Conservation (phyloP, 2,888 invertebrate genomes). For the Cephus pulcher region DNA sequence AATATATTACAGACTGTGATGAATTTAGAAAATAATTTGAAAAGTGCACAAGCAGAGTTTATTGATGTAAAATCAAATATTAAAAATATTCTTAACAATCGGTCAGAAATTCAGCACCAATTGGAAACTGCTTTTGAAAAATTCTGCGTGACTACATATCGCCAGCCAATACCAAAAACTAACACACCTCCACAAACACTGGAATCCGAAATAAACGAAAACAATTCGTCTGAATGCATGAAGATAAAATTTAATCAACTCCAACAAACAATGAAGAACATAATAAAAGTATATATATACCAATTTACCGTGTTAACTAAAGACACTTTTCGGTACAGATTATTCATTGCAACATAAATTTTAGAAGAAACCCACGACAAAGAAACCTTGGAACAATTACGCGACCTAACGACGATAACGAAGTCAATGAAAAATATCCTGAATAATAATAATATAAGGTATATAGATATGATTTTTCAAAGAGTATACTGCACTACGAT, state of each 20-base stretch:
- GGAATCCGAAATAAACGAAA: background rate
- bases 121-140: conserved; percentile 14
- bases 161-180: background rate
- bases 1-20: conserved; percentile 5
- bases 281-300: conserved; percentile 15
- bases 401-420: background rate
- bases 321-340: background rate
- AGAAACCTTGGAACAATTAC: background rate
- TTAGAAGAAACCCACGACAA: background rate
- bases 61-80: conserved; percentile 4
- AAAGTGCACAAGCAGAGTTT: background rate
- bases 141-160: conserved; percentile 2
- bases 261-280: conserved; percentile 12
- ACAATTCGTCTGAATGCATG: conserved; percentile 5
- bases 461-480: background rate
- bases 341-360: background rate
- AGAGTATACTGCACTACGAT: background rate
- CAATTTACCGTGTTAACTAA: conserved; percentile 5
- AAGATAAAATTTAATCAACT: conserved; percentile 10
- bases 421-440: background rate
- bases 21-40: conserved; percentile 10
- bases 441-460: background rate
- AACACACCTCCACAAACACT: background rate
- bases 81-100: background rate
- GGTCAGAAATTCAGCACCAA: background rate